phyloP scores from a whole-genome alignment of 2,797 vertebrate genomes.

The Sebastes elongatus region DNA sequence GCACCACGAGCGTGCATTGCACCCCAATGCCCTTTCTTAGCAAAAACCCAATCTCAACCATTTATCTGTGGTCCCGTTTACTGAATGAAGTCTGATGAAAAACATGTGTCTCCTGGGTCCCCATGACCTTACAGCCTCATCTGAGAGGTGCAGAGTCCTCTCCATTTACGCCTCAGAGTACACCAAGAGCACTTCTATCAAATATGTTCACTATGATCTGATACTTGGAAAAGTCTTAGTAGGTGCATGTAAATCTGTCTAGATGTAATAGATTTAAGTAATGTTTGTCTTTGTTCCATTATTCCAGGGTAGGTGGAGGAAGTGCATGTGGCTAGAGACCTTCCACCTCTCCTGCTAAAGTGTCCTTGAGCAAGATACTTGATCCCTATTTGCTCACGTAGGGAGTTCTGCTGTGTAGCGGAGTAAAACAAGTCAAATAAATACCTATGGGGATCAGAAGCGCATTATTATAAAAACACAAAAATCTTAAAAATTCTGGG shows the following conservation, averaged over 20 bases:
- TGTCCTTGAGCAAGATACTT: neutral
- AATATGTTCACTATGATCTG: neutral
- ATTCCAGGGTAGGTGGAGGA: neutral
- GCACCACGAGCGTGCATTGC: neutral
- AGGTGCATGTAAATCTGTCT: neutral
- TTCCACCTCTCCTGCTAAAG: neutral
- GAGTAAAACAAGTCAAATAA: neutral
- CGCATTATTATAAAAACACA: constrained; percentile 2
- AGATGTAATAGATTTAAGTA: neutral
- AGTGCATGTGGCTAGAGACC: neutral
- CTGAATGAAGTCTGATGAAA: constrained; percentile 9
- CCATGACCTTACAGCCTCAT: neutral
- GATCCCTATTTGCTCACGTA: neutral
- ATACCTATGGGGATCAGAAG: neutral
- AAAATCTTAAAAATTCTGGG: neutral
- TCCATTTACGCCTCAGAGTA: neutral
- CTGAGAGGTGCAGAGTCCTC: neutral
- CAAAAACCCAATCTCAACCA: neutral
- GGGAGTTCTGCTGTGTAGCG: neutral
- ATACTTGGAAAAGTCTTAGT: neutral
- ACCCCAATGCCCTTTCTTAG: neutral
- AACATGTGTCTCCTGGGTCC: neutral
- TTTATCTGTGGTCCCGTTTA: neutral
- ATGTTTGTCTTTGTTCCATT: neutral
- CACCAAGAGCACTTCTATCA: neutral